A percentile compares a stretch with the other conserved stretches of the same genome.
Evolutionary conservation across 30 jellyfish, hydroid and myxozoan genomes (phyloP).

Genomic region (Hydractinia echinata): DNA sequence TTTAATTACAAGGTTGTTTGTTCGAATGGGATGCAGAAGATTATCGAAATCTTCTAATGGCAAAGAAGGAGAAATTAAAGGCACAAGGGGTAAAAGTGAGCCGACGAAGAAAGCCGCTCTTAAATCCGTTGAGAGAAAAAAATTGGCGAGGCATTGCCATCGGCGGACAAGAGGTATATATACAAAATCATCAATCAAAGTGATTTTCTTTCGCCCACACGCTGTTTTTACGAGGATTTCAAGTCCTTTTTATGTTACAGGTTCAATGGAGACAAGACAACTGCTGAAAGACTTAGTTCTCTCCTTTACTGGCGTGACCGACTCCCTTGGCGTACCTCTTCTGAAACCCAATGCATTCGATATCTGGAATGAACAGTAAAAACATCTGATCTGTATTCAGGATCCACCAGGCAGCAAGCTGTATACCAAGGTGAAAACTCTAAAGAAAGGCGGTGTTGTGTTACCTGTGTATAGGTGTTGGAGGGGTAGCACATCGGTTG

Average conservation of each 20-base stretch:
- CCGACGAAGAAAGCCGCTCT: conserved; percentile 31
- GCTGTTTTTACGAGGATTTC: too few relatives aligned
- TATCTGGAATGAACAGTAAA: conserved; percentile 34
- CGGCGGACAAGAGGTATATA: conserved; percentile 32
- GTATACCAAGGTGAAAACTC: conserved; percentile 34
- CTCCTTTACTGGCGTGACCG: conserved; percentile 12
- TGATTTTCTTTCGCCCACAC: too few relatives aligned
- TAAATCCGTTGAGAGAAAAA: conserved; percentile 12
- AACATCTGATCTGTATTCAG: conserved; percentile 46
- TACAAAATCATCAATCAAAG: background rate
- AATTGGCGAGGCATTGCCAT: conserved; percentile 38
- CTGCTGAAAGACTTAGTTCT: conserved; percentile 27
- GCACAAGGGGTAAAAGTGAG: conserved; percentile 15
- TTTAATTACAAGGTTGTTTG: background rate
- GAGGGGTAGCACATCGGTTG: conserved; percentile 43
- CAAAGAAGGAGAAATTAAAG: conserved; percentile 35
- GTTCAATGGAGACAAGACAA: background rate
- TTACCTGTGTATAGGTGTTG: conserved; percentile 54
- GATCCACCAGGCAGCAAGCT: conserved; percentile 32
- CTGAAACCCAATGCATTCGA: background rate
- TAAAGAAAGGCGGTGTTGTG: conserved; percentile 25
- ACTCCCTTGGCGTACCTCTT: conserved; percentile 47
- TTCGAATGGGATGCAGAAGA: conserved; percentile 42
- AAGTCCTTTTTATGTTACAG: too few relatives aligned
- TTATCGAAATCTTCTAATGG: conserved; percentile 7